Conservation (phyloP, 30 jellyfish, hydroid and myxozoan species). For the Mastigias papua region DNA sequence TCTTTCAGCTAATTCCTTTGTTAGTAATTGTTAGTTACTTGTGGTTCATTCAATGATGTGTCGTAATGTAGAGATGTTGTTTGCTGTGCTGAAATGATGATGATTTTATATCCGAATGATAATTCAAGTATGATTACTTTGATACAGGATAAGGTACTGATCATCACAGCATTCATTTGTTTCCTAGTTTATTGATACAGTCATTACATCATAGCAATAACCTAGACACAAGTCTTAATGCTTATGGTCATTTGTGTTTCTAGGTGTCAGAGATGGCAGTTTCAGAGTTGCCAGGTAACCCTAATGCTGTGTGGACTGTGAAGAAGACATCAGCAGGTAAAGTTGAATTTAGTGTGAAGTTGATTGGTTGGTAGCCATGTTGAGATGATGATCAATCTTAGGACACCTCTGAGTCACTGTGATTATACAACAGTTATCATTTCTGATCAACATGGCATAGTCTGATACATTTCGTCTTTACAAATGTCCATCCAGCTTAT, state of each 20-base stretch:
- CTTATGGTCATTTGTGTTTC: neutral
- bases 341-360: too few relatives aligned
- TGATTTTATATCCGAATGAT: constrained; percentile 27
- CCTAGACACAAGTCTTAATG: too few relatives aligned
- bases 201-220: too few relatives aligned
- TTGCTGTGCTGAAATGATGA: constrained; percentile 67
- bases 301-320: constrained; percentile 99
- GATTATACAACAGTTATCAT: constrained; percentile 31
- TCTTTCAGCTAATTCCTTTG: too few relatives aligned
- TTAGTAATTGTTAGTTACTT: neutral
- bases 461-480: too few relatives aligned
- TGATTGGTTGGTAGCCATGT: too few relatives aligned
- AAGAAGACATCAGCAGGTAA: constrained; percentile 91
- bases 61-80: too few relatives aligned
- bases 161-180: constrained; percentile 22
- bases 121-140: constrained; percentile 27
- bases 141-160: constrained; percentile 76
- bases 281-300: constrained; percentile 98
- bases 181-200: neutral
- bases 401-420: constrained; percentile 65
- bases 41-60: neutral
- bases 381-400: constrained; percentile 74
- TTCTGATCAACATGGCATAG: constrained; percentile 57
- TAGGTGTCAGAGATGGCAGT: constrained; percentile 99
- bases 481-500: neutral